phyloP scores from a whole-genome alignment of 2,797 vertebrate species.

The Acrocephalus scirpaceus region DNA sequence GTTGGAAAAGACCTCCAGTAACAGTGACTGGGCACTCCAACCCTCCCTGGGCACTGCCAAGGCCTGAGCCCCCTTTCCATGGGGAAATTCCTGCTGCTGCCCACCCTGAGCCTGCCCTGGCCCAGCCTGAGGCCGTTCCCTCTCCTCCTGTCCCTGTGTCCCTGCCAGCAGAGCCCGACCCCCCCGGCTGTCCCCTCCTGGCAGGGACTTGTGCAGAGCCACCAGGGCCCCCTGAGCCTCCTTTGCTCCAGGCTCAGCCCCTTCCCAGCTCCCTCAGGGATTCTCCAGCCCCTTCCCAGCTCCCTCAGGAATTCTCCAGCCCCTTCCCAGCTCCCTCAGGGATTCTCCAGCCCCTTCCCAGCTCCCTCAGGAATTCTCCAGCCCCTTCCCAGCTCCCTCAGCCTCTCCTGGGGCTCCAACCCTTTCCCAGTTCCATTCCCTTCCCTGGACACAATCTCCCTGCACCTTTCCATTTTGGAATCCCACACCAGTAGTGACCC shows the following conservation, averaged over 20 bases:
- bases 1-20: not conserved
- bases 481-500: fast-evolving
- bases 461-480: not conserved
- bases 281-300: not conserved
- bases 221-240: not conserved
- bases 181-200: not conserved
- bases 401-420: not conserved
- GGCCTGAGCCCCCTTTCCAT: not conserved
- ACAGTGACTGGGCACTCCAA: not conserved
- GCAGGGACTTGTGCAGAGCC: not conserved
- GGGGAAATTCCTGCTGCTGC: not conserved
- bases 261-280: too few species aligned
- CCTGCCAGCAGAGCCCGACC: not conserved
- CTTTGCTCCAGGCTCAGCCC: not conserved
- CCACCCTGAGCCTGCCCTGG: too few species aligned
- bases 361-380: too few species aligned
- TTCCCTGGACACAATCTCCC: not conserved
- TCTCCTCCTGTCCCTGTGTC: too few species aligned
- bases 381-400: not conserved
- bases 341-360: not conserved
- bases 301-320: not conserved
- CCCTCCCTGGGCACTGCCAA: not conserved
- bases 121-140: too few species aligned
- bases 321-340: not conserved
- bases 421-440: not conserved